Evolutionary conservation across 2,113 vertebrate species (phyloP).

Genomic region (Rhinichthys klamathensis): DNA sequence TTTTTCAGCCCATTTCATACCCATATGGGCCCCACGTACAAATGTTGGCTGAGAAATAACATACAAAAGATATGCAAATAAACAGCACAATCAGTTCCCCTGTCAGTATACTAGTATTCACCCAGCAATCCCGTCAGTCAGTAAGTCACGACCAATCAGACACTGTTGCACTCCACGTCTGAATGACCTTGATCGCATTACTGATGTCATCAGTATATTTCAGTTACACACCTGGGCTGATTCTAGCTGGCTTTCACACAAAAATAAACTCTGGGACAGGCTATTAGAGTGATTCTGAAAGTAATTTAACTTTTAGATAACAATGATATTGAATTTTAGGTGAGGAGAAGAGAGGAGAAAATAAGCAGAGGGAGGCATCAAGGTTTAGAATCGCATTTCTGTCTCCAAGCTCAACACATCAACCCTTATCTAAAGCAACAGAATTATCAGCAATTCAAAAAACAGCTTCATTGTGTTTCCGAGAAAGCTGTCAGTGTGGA

Average conservation of each 20-base stretch:
- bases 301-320: slow-evolving; percentile 21
- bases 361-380: neutral
- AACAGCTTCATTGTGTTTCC: neutral
- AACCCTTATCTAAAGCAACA: neutral
- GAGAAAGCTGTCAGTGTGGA: neutral
- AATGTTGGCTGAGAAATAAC: neutral
- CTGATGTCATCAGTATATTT: neutral
- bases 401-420: neutral
- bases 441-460: neutral
- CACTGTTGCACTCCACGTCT: neutral
- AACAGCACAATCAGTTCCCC: neutral
- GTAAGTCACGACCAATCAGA: neutral
- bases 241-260: neutral
- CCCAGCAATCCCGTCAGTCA: neutral
- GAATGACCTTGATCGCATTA: slow-evolving; percentile 5
- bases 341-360: neutral
- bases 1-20: too few relatives aligned
- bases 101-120: neutral
- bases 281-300: neutral
- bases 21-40: too few relatives aligned
- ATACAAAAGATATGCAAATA: neutral
- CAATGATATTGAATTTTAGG: neutral
- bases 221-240: slow-evolving; percentile 3
- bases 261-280: neutral
- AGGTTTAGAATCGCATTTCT: slow-evolving; percentile 1